Percentiles rank a stretch among this genome's conserved stretches.
phyloP scores from a whole-genome alignment of 2,797 vertebrate genomes.

The Liasis olivaceus region DNA sequence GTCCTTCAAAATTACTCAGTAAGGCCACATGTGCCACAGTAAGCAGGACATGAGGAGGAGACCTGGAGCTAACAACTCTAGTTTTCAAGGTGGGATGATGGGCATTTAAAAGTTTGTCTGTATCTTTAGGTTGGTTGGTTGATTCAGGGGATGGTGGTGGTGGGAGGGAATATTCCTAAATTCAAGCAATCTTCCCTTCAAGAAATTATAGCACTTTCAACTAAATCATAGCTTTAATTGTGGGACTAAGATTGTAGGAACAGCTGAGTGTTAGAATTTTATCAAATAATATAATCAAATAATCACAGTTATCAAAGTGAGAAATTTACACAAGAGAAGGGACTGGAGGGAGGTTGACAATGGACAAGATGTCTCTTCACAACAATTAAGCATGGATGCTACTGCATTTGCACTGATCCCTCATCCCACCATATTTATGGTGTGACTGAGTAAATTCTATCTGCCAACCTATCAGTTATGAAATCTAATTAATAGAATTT shows the following conservation, averaged over 20 bases:
- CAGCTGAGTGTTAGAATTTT: not conserved
- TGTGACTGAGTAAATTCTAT: not conserved
- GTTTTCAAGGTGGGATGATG: not conserved
- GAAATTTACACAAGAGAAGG: not conserved
- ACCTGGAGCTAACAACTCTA: too few species aligned
- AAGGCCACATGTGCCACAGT: too few species aligned
- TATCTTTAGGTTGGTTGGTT: not conserved
- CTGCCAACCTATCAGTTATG: not conserved
- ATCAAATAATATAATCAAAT: not conserved
- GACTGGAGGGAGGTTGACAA: not conserved
- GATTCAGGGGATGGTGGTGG: not conserved
- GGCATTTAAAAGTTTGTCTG: not conserved
- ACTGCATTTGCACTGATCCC: not conserved
- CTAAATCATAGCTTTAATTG: not conserved
- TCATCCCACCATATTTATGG: not conserved
- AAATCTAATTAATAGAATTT: not conserved
- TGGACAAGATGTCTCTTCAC: not conserved
- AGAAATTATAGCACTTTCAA: not conserved
- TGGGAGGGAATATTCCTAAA: not conserved
- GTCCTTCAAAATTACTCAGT: not conserved
- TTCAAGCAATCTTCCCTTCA: not conserved
- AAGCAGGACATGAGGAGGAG: too few species aligned
- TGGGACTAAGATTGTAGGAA: not conserved
- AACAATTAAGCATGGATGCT: not conserved
- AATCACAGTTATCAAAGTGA: not conserved